Base-by-base conservation (phyloP, 2,113 vertebrate species). In the Saccopteryx leptura region DNA sequence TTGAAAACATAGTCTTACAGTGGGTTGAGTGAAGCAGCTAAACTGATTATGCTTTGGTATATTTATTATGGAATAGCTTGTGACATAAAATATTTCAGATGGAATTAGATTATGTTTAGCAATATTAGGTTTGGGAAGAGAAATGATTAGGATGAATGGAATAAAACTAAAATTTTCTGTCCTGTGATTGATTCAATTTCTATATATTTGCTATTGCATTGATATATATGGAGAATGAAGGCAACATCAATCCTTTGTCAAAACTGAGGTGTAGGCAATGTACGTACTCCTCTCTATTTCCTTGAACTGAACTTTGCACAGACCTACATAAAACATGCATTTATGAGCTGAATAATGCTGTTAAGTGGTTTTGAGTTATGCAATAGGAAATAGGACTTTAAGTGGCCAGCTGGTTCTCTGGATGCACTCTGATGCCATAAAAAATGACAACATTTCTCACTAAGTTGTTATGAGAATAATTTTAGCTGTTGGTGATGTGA, bases 51-150 rank as follows among this genome's bases (percentile, higher is more conserved):
- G 19, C 24, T 7, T 78, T 72, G 21, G 21, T 65, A 6, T 87
- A 87, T 79, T 86, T 39, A 61, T 56, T 87, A 92, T 50, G 50
- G 46, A 91, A 86, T 56, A 82, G 7, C 8, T 92, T 91, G 28
- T 90, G 61, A 52, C 17, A 0, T 66, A 28, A 85, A 94, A 46
- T 90, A 89, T 68, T 96, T 94, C 56, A 79, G 15, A n/a, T 83
- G 4, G 1, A 92, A 87, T 92, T 2, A 82, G 58, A 79, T 92
- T 86, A 61, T n/a, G 66, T 72, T 80, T 95, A 82, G 39, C 28
- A 63, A n/a, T 48, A 93, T 72, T 66, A 75, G 4, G 52, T 82
- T 92, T 76, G 9, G 66, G 54, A 39, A 81, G 66, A 88, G n/a
- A 93, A 92, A 72, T 86, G 82, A 63, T 8, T 10, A 68, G 39